Percentiles rank a stretch among this genome's conserved stretches.
These are phyloP conservation scores for Semicossyphus pulcher DNA, from an alignment of 2,113 vertebrate species.

Conservation along the genomic window DNA sequence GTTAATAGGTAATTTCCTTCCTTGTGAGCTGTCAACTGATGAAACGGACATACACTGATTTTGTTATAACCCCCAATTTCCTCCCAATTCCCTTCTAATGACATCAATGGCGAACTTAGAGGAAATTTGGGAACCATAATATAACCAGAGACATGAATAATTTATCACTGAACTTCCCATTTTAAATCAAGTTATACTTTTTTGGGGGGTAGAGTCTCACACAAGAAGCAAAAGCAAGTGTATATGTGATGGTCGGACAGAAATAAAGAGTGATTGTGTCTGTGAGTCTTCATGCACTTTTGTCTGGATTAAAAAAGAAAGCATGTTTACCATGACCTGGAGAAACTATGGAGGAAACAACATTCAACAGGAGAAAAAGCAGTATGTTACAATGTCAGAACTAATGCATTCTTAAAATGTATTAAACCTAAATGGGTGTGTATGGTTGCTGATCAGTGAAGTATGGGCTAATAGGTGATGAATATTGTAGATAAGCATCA, in stretches of 20 bases:
- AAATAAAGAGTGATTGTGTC: neutral
- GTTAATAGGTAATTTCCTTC: no score
- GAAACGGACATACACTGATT: no score
- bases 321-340: constrained; percentile 56
- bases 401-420: neutral
- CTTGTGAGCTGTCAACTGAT: no score
- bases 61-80: no score
- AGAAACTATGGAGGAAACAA: constrained; percentile 39
- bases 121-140: neutral
- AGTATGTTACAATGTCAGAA: constrained; percentile 3
- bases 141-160: neutral
- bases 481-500: neutral
- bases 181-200: neutral
- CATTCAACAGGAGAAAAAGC: constrained; percentile 19
- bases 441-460: neutral
- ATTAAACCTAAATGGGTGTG: neutral
- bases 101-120: neutral
- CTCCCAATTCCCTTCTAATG: no score
- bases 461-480: neutral
- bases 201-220: neutral
- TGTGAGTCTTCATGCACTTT: constrained; percentile 24
- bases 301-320: constrained; percentile 15
- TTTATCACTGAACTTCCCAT: neutral
- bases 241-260: constrained; percentile 1
- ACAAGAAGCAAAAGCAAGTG: constrained; percentile 39